Evolutionary conservation across 2,113 vertebrate species (phyloP).

Genomic region (Dermatemys mawii): DNA sequence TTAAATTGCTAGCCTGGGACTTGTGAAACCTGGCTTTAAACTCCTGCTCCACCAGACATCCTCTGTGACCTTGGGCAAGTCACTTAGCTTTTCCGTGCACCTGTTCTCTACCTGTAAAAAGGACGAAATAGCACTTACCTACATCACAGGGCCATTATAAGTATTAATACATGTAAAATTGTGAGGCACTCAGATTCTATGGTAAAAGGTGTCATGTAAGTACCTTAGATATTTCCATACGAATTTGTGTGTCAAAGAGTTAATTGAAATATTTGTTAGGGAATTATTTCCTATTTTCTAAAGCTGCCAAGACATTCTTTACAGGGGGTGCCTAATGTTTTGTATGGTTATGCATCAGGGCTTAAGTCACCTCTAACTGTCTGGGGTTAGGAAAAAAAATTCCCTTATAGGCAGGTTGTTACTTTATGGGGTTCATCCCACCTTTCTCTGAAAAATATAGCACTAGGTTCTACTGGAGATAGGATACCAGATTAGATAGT

Average conservation of each 20-base stretch:
- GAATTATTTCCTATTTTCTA: neutral
- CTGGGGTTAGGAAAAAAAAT: too few relatives aligned
- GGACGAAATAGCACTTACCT: neutral
- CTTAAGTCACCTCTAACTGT: neutral
- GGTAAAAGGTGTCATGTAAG: neutral
- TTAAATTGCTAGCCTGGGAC: neutral
- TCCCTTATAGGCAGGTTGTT: neutral
- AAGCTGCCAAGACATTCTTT: neutral
- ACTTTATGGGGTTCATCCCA: neutral
- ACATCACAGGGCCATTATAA: neutral
- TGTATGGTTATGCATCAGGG: neutral
- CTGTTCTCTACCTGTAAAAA: neutral
- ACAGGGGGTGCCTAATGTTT: neutral
- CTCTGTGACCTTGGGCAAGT: neutral
- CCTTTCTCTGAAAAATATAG: neutral
- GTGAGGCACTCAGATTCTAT: neutral
- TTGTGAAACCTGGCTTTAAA: neutral
- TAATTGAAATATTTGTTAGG: neutral
- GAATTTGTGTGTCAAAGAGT: neutral
- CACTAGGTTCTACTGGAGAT: too few relatives aligned
- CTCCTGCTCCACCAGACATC: neutral
- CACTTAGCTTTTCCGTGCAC: neutral
- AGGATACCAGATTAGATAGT: too few relatives aligned
- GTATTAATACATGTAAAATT: neutral
- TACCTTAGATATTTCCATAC: neutral